Percentiles rank a stretch among this genome's conserved stretches.
Evolutionary conservation across 2,797 vertebrate species (phyloP).

Genomic region (Anguilla marmorata): DNA sequence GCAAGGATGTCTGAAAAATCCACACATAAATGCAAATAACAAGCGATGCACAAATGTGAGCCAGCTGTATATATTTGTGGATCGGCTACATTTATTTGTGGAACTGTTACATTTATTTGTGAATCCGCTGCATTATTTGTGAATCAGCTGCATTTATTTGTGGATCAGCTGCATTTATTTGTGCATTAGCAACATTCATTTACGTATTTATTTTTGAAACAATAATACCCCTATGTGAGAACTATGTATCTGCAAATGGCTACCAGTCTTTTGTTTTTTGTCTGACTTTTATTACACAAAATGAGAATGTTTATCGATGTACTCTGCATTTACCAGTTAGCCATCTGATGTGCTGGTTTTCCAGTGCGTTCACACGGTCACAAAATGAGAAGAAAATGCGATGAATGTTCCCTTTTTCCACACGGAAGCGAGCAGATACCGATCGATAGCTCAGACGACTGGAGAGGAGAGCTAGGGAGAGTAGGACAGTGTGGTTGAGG

Average conservation of each 20-base stretch:
- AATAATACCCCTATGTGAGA: too few species aligned
- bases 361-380: slow-evolving; percentile 61
- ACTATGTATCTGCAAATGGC: background rate
- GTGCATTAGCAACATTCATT: too few species aligned
- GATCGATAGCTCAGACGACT: slow-evolving; percentile 69
- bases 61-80: too few species aligned
- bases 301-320: background rate
- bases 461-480: slow-evolving; percentile 70
- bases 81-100: too few species aligned
- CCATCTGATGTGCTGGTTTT: slow-evolving; percentile 63
- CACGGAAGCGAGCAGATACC: slow-evolving; percentile 67
- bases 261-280: background rate
- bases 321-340: slow-evolving; percentile 57
- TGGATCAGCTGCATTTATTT: too few species aligned
- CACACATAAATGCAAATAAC: too few species aligned
- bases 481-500: slow-evolving; percentile 65
- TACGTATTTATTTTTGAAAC: too few species aligned
- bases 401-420: slow-evolving; percentile 78
- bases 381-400: slow-evolving; percentile 76
- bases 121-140: too few species aligned
- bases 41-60: too few species aligned
- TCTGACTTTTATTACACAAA: background rate
- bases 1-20: too few species aligned
- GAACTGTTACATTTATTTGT: too few species aligned
- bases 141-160: too few species aligned